A percentile compares a stretch with the other conserved stretches of the same genome.
phyloP scores from a whole-genome alignment of 1,140 invertebrate genomes.

The Lordiphosa collinella region DNA sequence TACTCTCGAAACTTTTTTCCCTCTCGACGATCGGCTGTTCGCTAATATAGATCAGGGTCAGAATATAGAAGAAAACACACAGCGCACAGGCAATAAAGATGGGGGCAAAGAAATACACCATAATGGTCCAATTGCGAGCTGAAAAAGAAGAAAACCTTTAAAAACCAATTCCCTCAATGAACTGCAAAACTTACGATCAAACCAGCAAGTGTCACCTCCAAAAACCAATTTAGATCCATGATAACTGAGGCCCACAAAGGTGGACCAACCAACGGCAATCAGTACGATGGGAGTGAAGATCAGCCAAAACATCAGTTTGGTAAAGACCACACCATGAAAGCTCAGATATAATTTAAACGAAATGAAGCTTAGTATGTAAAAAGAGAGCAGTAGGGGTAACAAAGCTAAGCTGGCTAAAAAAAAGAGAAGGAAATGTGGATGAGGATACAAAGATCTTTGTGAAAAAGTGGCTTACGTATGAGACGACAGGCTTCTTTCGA shows the following conservation, averaged over 20 bases:
- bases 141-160: background rate
- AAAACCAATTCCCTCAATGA: background rate
- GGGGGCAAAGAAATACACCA: constrained; percentile 65
- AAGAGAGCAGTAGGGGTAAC: constrained; percentile 61
- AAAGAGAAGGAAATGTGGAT: background rate
- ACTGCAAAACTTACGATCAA: constrained; percentile 61
- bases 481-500: constrained; percentile 50
- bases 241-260: constrained; percentile 52
- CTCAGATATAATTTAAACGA: constrained; percentile 70
- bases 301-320: constrained; percentile 73
- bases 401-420: constrained; percentile 51
- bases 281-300: constrained; percentile 62
- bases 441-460: background rate
- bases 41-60: constrained; percentile 56
- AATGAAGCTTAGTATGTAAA: constrained; percentile 70
- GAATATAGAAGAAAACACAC: constrained; percentile 62
- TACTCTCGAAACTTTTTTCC: constrained; percentile 49
- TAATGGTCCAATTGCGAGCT: constrained; percentile 70
- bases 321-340: constrained; percentile 67
- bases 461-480: constrained; percentile 43
- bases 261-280: constrained; percentile 61
- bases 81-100: constrained; percentile 61
- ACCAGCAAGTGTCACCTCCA: constrained; percentile 71
- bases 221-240: constrained; percentile 48
- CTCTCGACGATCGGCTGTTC: constrained; percentile 43